Evolutionary conservation across 2,888 invertebrate species (phyloP).

Genomic region (Stomorhina lunata): DNA sequence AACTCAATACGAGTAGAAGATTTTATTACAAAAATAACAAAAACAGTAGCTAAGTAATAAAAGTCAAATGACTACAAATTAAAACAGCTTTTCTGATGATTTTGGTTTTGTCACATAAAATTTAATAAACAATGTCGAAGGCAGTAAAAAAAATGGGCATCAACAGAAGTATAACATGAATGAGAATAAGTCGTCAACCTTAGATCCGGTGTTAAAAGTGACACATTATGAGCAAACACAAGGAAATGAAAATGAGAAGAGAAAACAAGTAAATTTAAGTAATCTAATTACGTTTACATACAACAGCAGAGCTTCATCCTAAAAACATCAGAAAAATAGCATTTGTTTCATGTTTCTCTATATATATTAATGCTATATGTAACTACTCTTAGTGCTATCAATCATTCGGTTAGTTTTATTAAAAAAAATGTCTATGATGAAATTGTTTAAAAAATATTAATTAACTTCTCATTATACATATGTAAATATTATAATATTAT

Average conservation of each 20-base stretch:
- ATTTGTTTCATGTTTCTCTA: too few species aligned
- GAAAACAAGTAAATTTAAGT: not conserved
- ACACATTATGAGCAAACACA: slow-evolving; percentile 17
- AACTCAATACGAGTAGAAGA: not conserved
- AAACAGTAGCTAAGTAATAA: slow-evolving; percentile 16
- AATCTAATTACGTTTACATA: not conserved
- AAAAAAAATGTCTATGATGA: too few species aligned
- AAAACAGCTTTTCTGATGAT: not conserved
- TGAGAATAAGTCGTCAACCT: not conserved
- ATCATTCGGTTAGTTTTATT: too few species aligned
- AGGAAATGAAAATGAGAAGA: not conserved
- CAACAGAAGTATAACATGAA: not conserved
- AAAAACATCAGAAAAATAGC: too few species aligned
- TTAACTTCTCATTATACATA: too few species aligned
- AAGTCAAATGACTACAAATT: slow-evolving; percentile 34
- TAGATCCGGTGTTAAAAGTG: slow-evolving; percentile 1
- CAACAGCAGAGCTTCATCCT: too few species aligned
- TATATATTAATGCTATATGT: too few species aligned
- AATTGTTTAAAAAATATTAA: too few species aligned
- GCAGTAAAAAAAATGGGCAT: not conserved
- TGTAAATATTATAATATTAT: too few species aligned
- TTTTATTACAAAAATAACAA: not conserved
- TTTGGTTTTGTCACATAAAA: slow-evolving; percentile 31
- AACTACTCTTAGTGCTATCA: too few species aligned
- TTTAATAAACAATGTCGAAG: slow-evolving; percentile 34